Evolutionary conservation across 2,113 vertebrate species (phyloP).

Genomic region (Vulpes vulpes): DNA sequence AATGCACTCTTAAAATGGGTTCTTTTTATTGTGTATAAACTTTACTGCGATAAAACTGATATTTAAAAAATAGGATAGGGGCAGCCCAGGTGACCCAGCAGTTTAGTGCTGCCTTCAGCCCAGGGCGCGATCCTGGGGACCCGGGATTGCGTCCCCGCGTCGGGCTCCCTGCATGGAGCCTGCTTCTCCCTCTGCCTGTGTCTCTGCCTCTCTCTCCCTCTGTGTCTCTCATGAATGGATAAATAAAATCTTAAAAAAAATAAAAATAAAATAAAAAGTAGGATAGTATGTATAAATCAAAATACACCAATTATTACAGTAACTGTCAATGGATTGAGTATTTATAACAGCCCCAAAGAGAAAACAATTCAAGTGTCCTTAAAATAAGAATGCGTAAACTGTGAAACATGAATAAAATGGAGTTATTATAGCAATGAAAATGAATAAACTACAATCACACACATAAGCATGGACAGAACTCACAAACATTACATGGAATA

Average conservation of each 20-base stretch:
- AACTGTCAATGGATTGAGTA: background rate
- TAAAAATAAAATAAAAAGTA: background rate
- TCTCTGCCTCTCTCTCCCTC: too few species aligned
- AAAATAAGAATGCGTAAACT: slow-evolving; percentile 19
- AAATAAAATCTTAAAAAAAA: too few species aligned
- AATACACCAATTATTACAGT: background rate
- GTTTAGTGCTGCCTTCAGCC: too few species aligned
- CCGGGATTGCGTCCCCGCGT: too few species aligned
- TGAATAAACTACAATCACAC: background rate
- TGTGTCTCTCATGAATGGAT: too few species aligned
- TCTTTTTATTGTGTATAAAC: slow-evolving; percentile 1
- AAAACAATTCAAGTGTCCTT: background rate
- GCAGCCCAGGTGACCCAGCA: too few species aligned
- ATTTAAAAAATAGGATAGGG: slow-evolving; percentile 1
- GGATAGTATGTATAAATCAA: background rate
- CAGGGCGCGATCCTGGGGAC: too few species aligned
- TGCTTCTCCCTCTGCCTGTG: too few species aligned
- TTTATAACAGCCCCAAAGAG: background rate
- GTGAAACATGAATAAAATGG: slow-evolving; percentile 26
- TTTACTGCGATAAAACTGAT: background rate
- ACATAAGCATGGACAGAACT: background rate
- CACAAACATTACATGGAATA: background rate
- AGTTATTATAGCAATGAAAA: slow-evolving; percentile 34
- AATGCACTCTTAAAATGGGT: background rate
- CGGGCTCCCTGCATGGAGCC: too few species aligned